Base-by-base conservation (phyloP, 2,113 vertebrate species). In the Chloropsis hardwickii region DNA sequence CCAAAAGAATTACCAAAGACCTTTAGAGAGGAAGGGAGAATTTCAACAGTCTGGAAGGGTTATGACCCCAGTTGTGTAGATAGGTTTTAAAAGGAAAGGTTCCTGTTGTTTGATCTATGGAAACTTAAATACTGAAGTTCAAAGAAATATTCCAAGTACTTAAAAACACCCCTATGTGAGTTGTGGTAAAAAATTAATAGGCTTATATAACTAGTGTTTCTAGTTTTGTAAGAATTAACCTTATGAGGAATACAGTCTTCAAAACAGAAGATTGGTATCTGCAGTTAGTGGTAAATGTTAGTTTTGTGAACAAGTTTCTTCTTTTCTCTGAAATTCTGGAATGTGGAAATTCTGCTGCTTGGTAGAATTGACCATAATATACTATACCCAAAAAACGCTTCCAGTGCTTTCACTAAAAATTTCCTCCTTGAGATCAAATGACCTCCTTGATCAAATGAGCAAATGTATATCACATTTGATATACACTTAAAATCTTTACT, bases 111-210 rank as follows among this genome's bases (percentile, higher is more conserved):
- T 29, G 11, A 4, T 86, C 2, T 40, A 5, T 72, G 15, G 53
- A 69, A 81, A 60, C 6, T 53, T 82, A 15, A 76, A 42, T 42
- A 61, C 9, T 57, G 21, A 53, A 58, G 10, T 91, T 86, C 22
- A 65, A 86, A 81, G 19, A 70, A 67, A 23, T 51, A 4, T 77
- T 91, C 15, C 25, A 73, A 70, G 31, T 67, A 58, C n/a, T 87
- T 92, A 27, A 81, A 64, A 72, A 61, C 48, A 18, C 1, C 0
- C 9, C 37, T 47, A 35, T 4, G 13, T 0, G 1, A 87, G 10
- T 78, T 86, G 51, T 10, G 3, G 8, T 89, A 58, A 78, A 58
- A 2, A 35, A 12, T 74, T 51, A 73, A 57, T 62, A 71, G 33
- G 11, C 54, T 14, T 56, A 11, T 78, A 56, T 64, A 37, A 37